Conservation (phyloP, 1,140 invertebrate species). For the Orchestia grillus region DNA sequence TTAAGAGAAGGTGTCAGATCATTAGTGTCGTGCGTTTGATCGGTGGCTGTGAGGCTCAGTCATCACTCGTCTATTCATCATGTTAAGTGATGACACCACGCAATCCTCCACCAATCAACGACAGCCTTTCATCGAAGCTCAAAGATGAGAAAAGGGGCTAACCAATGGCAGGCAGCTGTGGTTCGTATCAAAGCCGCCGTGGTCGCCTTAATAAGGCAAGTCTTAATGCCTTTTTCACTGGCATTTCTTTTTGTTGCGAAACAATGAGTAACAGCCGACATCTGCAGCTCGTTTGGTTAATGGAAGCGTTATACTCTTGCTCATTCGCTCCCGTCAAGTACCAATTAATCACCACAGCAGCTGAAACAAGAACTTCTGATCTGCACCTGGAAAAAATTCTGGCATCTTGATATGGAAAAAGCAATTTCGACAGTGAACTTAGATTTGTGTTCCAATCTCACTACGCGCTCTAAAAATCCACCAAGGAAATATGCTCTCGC, state of each 20-base stretch:
- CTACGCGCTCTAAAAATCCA: not conserved
- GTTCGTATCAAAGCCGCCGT: slow-evolving; percentile 56
- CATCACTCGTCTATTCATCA: slow-evolving; percentile 69
- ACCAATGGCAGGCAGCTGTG: slow-evolving; percentile 44
- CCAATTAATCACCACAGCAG: not conserved
- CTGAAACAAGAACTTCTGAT: not conserved
- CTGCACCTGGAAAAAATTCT: not conserved
- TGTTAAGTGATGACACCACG: slow-evolving; percentile 68
- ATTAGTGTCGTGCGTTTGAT: slow-evolving; percentile 68
- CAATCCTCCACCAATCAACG: slow-evolving; percentile 66
- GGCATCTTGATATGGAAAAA: not conserved
- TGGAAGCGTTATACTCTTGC: slow-evolving; percentile 7
- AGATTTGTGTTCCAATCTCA: not conserved
- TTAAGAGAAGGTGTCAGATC: slow-evolving; percentile 67
- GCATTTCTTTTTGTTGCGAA: slow-evolving; percentile 36
- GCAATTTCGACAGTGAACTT: not conserved
- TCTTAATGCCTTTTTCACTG: slow-evolving; percentile 11
- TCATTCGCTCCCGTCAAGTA: not conserved
- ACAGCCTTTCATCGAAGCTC: slow-evolving; percentile 64
- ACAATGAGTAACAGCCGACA: slow-evolving; percentile 46
- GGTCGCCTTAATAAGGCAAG: not conserved
- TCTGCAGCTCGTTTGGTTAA: slow-evolving; percentile 13
- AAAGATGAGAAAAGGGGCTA: slow-evolving; percentile 41
- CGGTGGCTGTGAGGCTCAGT: slow-evolving; percentile 68
- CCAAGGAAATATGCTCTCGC: not conserved